Evolutionary conservation across 2,888 invertebrate genomes (phyloP).

Genomic region (Archips crataeganus): DNA sequence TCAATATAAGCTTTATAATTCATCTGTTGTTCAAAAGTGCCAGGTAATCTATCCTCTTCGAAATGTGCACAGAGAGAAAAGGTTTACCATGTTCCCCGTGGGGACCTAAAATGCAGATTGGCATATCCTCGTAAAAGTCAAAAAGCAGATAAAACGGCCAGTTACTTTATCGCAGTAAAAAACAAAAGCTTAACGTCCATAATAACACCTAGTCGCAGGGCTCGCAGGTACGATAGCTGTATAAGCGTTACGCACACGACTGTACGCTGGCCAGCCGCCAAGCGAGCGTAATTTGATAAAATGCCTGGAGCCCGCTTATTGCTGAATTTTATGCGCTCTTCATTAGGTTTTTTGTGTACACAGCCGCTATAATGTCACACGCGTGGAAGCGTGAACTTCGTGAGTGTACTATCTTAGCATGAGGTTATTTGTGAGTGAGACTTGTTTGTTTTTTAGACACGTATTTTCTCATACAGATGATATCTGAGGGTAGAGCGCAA

Average conservation of each 20-base stretch:
- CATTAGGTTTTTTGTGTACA: conserved; percentile 55
- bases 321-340: conserved; percentile 53
- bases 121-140: background rate
- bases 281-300: conserved; percentile 78
- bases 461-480: no score
- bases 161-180: background rate
- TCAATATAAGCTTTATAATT: no score
- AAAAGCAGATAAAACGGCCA: conserved; percentile 11
- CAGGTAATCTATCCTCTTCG: no score
- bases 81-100: background rate
- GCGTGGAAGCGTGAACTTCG: conserved; percentile 15
- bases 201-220: conserved; percentile 16
- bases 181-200: conserved; percentile 14
- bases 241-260: conserved; percentile 47
- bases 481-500: background rate
- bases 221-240: conserved; percentile 7
- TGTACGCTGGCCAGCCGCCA: conserved; percentile 63
- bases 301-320: conserved; percentile 57
- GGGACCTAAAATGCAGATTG: background rate
- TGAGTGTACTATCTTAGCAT: conserved; percentile 1
- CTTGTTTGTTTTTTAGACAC: background rate
- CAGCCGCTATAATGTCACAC: conserved; percentile 24
- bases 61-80: no score
- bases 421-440: conserved; percentile 1
- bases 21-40: no score